Percentiles rank a stretch among this genome's conserved stretches.
Conservation (phyloP, 2,797 vertebrate genomes). For the Falco concolor region DNA sequence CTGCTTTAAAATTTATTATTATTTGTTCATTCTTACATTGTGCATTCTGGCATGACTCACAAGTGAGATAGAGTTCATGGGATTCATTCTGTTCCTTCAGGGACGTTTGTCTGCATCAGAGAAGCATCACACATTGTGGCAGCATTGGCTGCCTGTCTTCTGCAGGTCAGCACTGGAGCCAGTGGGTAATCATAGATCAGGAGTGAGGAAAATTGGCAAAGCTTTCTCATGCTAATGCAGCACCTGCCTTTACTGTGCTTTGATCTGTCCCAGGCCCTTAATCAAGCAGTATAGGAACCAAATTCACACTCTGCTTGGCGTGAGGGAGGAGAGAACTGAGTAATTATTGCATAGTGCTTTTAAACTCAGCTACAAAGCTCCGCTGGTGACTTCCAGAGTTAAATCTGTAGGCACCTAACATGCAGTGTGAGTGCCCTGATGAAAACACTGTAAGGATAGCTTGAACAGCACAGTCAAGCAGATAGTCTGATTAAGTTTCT, state of each 20-base stretch:
- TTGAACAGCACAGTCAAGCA: not conserved
- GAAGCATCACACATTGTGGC: not conserved
- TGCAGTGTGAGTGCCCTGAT: not conserved
- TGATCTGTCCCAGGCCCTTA: not conserved
- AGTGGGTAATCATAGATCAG: not conserved
- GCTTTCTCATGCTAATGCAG: not conserved
- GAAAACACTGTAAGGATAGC: not conserved
- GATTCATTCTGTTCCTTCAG: not conserved
- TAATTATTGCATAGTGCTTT: not conserved
- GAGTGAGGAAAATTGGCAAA: not conserved
- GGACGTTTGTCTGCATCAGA: not conserved
- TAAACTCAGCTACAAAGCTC: not conserved
- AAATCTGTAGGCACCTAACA: not conserved
- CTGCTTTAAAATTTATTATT: not conserved
- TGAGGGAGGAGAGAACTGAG: not conserved
- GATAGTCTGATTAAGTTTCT: not conserved
- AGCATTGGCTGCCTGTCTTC: not conserved
- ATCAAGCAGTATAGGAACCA: not conserved
- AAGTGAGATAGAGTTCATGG: not conserved
- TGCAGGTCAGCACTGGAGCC: accelerated
- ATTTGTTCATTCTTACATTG: not conserved
- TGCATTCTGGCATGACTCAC: not conserved
- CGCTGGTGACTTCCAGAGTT: not conserved
- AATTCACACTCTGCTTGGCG: not conserved
- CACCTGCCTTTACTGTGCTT: not conserved